Evolutionary conservation across 2,888 invertebrate genomes (phyloP), one percentile per base, ranked within the genome.

Genomic region (Coenonympha glycerion): DNA sequence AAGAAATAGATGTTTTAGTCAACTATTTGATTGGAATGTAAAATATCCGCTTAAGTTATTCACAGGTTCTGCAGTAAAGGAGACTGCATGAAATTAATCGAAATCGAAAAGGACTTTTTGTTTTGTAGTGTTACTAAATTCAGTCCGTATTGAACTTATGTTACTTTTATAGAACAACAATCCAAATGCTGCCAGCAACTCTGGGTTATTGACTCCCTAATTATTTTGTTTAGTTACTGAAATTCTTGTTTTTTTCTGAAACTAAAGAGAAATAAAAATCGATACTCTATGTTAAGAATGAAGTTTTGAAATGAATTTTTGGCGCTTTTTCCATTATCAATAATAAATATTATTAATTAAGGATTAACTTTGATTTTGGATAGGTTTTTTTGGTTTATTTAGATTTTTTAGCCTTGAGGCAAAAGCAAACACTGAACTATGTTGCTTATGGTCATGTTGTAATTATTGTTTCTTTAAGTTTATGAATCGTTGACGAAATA

Each of bases 261-360:
- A 26, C 6, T 13, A 11, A 15, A 26, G 37, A 36, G 44, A 28
- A 46, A 37, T 33, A 24, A 39, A 42, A 49, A 45, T 42, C 44
- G 34, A 18, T 51, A 54, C 47, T 49, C 41, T 44, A 47, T 34
- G 26, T 37, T 28, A 44, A 49, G 71, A 79, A 68, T 75, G 58
- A 69, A 74, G 69, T 70, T 62, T 66, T 57, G 56, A 65, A 73
- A 77, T 76, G 69, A 77, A 78, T 75, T 80, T 73, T 66, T 67
- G 62, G 58, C 52, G 64, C 66, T 59, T 62, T 69, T 71, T 68
- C 66, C 61, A 61, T 59, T 39, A 37, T 37, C 21, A 21, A 22
- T 8, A 15, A 15, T 1, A n/a, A n/a, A n/a, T n/a, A n/a, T n/a
- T n/a, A n/a, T 9, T 69, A 62, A 71, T 74, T 74, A 73, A 69